These are phyloP conservation scores for pig (Sus scrofa) DNA, from an alignment of 2,113 vertebrate species.

Conservation along the genomic window T2T-Sscrofa CM000825.6:80742001-80742500, in stretches of 20 bases:
- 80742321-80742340: neutral
- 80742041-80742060: neutral
- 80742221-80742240: neutral
- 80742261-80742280: neutral
- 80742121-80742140: neutral
- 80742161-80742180: neutral
- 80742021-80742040: neutral
- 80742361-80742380: conserved; percentile 15
- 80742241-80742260: neutral
- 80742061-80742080: too few species aligned
- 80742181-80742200: neutral
- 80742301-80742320: neutral
- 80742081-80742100: neutral
- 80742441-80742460: neutral
- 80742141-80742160: neutral
- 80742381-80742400: neutral
- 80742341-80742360: neutral
- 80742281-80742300: neutral
- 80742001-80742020: neutral
- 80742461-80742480: neutral
- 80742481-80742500: neutral
- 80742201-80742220: accelerated
- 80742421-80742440: neutral
- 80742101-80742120: neutral
- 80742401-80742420: neutral